A percentile compares a stretch with the other conserved stretches of the same genome.
Evolutionary conservation across 2,113 vertebrate species (phyloP).

Genomic region (Caretta caretta): DNA sequence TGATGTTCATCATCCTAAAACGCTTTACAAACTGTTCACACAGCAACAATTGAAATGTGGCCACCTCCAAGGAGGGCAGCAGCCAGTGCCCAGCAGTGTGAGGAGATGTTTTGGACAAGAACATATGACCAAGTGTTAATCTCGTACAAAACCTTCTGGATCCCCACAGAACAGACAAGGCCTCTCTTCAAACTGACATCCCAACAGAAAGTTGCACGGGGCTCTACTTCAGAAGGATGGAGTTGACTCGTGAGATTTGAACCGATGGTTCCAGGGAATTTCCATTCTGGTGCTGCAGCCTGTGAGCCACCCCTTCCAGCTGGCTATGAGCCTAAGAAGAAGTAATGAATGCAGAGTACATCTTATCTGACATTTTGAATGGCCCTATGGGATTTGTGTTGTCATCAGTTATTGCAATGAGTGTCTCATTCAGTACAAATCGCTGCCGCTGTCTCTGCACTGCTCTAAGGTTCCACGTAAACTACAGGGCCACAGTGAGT

Average conservation of each 20-base stretch:
- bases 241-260: not conserved
- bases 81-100: constrained; percentile 12
- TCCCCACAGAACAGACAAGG: not conserved
- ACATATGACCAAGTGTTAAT: rapidly evolving
- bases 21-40: constrained; percentile 41
- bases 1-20: constrained; percentile 42
- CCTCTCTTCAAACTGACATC: not conserved
- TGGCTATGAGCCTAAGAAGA: constrained; percentile 21
- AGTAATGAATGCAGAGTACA: not conserved
- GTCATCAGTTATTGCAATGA: constrained; percentile 29
- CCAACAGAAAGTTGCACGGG: rapidly evolving
- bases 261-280: not conserved
- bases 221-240: rapidly evolving
- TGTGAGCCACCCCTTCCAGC: not conserved
- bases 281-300: not conserved
- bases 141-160: not conserved
- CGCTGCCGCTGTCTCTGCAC: rapidly evolving
- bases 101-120: rapidly evolving
- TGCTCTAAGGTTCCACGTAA: not conserved
- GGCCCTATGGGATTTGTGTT: not conserved
- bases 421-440: not conserved
- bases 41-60: constrained; percentile 33
- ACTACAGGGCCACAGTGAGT: not conserved
- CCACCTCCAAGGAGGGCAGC: not conserved
- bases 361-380: constrained; percentile 46